phyloP scores from a whole-genome alignment of 1,140 invertebrate species.

The Cydia strobilella region DNA sequence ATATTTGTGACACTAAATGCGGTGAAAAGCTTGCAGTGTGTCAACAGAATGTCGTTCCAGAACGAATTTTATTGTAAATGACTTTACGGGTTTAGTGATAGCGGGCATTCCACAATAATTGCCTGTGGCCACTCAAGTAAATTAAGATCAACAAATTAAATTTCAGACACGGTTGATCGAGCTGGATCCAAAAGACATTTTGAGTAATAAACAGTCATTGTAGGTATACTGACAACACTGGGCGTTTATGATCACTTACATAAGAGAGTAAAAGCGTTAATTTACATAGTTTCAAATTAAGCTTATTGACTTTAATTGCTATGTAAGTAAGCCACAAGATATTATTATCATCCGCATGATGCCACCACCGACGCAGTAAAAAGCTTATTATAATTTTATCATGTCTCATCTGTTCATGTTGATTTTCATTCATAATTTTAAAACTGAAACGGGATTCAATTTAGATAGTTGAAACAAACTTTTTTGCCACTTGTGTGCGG shows the following conservation, averaged over 20 bases:
- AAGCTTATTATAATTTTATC: too few species aligned
- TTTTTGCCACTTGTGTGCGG: too few species aligned
- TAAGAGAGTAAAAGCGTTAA: background rate
- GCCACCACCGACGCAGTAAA: too few species aligned
- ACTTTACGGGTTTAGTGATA: conserved; percentile 8
- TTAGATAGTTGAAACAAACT: too few species aligned
- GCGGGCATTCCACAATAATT: conserved; percentile 28
- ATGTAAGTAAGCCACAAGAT: background rate
- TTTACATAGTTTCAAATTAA: background rate
- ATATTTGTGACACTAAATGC: background rate
- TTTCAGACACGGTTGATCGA: conserved; percentile 23
- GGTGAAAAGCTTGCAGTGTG: background rate
- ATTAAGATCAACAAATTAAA: conserved; percentile 32
- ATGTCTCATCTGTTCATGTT: too few species aligned
- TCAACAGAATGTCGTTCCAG: conserved; percentile 15
- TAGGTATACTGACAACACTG: conserved; percentile 12
- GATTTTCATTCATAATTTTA: too few species aligned
- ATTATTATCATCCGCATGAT: too few species aligned
- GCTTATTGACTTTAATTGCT: background rate
- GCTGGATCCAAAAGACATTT: conserved; percentile 11
- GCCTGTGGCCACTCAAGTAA: conserved; percentile 3
- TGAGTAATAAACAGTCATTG: conserved; percentile 10
- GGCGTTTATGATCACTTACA: background rate
- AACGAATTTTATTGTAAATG: conserved; percentile 25
- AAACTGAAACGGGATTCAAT: too few species aligned